Evolutionary conservation across 2,888 invertebrate species (phyloP).

Genomic region (Heliconius hortense): DNA sequence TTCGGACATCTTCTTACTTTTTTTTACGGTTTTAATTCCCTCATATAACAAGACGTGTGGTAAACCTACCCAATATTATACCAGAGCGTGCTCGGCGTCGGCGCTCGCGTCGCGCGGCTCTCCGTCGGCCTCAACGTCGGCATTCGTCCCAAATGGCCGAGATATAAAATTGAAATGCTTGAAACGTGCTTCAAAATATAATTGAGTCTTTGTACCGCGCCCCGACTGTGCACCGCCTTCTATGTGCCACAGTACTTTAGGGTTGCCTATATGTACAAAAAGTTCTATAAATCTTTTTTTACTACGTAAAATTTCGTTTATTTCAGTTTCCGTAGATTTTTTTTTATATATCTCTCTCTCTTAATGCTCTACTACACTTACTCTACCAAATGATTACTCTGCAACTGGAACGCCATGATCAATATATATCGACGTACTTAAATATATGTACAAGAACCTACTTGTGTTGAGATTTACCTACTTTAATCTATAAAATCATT

Average conservation of each 20-base stretch:
- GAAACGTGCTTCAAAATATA: slow-evolving; percentile 53
- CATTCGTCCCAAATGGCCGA: slow-evolving; percentile 39
- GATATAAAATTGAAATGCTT: slow-evolving; percentile 52
- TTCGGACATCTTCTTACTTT: neutral
- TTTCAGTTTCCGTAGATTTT: neutral
- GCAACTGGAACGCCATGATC: too few species aligned
- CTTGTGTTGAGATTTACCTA: too few species aligned
- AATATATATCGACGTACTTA: too few species aligned
- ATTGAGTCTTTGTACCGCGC: slow-evolving; percentile 46
- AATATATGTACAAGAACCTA: too few species aligned
- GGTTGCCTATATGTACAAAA: neutral
- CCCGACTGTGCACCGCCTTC: slow-evolving; percentile 35
- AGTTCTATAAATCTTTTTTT: too few species aligned
- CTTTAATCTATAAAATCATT: too few species aligned
- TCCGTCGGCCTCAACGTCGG: slow-evolving; percentile 25
- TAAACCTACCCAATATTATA: slow-evolving; percentile 9
- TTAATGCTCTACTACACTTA: too few species aligned
- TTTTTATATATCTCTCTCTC: neutral
- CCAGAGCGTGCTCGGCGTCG: slow-evolving; percentile 15
- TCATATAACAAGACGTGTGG: neutral
- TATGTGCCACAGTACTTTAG: slow-evolving; percentile 17
- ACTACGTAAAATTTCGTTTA: neutral
- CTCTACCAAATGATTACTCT: too few species aligned
- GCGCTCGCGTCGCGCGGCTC: slow-evolving; percentile 3
- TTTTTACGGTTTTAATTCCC: neutral